phyloP scores from a whole-genome alignment of 2,797 vertebrate species.

The Leucoraja ocellata region DNA sequence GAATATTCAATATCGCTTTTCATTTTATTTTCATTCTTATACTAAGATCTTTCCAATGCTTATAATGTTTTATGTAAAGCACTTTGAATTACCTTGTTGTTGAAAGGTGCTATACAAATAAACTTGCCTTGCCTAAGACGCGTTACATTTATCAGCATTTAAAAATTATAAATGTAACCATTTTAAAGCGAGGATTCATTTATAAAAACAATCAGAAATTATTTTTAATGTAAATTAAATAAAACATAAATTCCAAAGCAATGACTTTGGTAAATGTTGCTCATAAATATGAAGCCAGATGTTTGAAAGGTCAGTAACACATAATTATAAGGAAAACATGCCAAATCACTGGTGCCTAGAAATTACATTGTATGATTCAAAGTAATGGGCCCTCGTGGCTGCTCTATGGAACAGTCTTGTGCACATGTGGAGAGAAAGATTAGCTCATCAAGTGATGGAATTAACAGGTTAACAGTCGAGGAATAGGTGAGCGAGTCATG shows the following conservation, averaged over 20 bases:
- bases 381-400: background rate
- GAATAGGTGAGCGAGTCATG: no score
- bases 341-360: background rate
- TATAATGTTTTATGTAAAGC: no score
- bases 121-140: no score
- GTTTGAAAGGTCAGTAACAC: background rate
- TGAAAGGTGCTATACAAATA: no score
- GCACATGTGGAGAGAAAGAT: background rate
- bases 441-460: background rate
- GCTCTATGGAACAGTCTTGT: background rate
- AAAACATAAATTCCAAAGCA: background rate
- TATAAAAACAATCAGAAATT: background rate
- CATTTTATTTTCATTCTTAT: no score
- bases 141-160: background rate
- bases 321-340: background rate
- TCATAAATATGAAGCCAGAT: slow-evolving; percentile 6
- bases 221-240: background rate
- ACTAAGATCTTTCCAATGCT: no score
- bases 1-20: background rate
- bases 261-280: background rate
- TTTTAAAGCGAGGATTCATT: background rate
- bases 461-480: background rate
- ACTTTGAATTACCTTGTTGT: no score
- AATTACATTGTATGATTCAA: background rate
- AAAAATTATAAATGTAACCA: background rate